Conservation (phyloP, 2,113 vertebrate genomes). For the Lepisosteus oculatus region DNA sequence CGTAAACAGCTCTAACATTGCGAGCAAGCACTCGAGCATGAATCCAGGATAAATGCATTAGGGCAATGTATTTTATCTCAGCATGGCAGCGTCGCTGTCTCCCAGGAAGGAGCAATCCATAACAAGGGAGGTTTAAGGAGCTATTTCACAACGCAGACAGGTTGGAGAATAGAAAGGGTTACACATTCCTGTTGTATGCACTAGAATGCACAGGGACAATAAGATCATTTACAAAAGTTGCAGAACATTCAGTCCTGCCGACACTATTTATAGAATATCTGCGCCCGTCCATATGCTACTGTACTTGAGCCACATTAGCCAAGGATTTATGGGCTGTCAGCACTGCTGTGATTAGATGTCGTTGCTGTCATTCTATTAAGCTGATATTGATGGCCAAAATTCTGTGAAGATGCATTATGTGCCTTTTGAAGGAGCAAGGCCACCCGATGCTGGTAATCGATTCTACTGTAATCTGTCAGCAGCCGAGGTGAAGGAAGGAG, state of each 20-base stretch:
- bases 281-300: slow-evolving; percentile 4
- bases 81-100: slow-evolving; percentile 37
- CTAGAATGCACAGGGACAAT: slow-evolving; percentile 1
- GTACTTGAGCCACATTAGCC: slow-evolving; percentile 49
- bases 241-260: slow-evolving; percentile 35
- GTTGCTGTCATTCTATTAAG: slow-evolving; percentile 78
- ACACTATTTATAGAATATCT: slow-evolving; percentile 12
- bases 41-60: too few species aligned
- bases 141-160: slow-evolving; percentile 38
- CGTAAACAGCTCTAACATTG: too few species aligned
- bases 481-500: slow-evolving; percentile 26
- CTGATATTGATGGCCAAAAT: slow-evolving; percentile 78
- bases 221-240: slow-evolving; percentile 1
- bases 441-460: slow-evolving; percentile 54
- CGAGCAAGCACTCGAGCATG: too few species aligned
- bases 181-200: neutral
- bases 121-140: too few species aligned
- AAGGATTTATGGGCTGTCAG: slow-evolving; percentile 78
- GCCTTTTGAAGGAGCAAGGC: slow-evolving; percentile 68
- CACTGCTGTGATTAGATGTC: slow-evolving; percentile 80
- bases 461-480: slow-evolving; percentile 68
- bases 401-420: slow-evolving; percentile 60
- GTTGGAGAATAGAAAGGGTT: slow-evolving; percentile 37
- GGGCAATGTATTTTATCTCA: slow-evolving; percentile 13
- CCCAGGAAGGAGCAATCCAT: too few species aligned